Base-by-base conservation (phyloP, 2,888 invertebrate species). In the Drosophila helvetica region DNA sequence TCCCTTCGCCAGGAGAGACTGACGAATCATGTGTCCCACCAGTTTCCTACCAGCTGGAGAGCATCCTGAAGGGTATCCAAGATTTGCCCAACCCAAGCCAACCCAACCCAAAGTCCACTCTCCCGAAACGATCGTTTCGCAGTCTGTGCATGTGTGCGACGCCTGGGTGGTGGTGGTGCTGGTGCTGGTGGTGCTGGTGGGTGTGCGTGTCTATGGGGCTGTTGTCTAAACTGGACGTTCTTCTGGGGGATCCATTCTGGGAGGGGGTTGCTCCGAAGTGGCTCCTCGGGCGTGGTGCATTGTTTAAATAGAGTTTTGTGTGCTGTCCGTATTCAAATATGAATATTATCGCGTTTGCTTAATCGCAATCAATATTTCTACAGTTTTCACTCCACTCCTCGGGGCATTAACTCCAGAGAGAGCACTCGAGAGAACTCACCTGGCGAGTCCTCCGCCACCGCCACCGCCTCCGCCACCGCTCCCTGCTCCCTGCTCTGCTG, bases 271-370 rank as follows among this genome's bases (percentile, higher is more conserved):
- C 9, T 17, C 12, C 15, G 66, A 71, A 69, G 70, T 54, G 79
- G 79, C 86, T 79, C 80, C 88, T 81, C 74, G 67, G 76, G 86
- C 81, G 61, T 58, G 54, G 74, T 74, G 84, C 90, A 89, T 89
- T 89, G 90, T 89, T 89, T 89, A 86, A 86, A 82, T 79, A 86
- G 86, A 87, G 84, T 79, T 88, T 33, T 79, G 77, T 80, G 73
- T 50, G 57, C 70, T 56, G 57, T 69, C 55, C 58, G 81, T 77
- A 85, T 86, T 86, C 82, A 89, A 88, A 89, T 86, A 87, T 89
- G 84, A 79, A 87, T 80, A 86, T 89, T 89, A 89, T 89, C 86
- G 81, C 82, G 75, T 80, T 88, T 82, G 78, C 80, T 79, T 74
- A 78, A 86, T 87, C 84, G 79, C 81, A 84, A 89, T 84, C 84